Conservation (phyloP, 2,113 vertebrate species). For the Thalassarche chlororhynchos region DNA sequence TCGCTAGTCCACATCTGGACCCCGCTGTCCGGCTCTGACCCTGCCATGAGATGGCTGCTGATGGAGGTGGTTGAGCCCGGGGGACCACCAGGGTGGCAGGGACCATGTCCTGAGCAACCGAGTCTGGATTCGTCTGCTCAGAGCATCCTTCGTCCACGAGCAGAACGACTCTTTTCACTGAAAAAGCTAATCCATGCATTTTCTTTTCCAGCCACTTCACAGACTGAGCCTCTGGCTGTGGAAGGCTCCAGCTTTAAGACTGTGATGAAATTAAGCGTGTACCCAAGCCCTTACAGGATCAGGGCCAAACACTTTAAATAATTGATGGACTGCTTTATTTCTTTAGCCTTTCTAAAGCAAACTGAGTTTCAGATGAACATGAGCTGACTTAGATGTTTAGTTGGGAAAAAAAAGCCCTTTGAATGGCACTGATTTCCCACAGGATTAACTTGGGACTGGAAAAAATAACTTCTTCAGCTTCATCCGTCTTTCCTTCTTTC, state of each 20-base stretch:
- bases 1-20: not conserved
- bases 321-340: conserved; percentile 32
- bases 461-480: not conserved
- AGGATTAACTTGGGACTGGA: not conserved
- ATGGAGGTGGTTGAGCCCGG: not conserved
- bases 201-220: not conserved
- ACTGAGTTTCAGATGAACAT: not conserved
- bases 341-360: not conserved
- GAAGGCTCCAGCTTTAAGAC: not conserved
- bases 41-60: not conserved
- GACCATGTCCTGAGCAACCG: not conserved
- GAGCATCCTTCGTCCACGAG: not conserved
- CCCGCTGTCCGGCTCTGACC: not conserved
- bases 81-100: fast-evolving
- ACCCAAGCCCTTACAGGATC: not conserved
- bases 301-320: conserved; percentile 27
- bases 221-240: not conserved
- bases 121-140: not conserved
- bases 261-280: not conserved
- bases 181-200: not conserved
- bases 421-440: conserved; percentile 17
- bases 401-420: not conserved
- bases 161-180: not conserved
- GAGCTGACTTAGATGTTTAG: conserved; percentile 16
- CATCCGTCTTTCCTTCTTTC: not conserved